Evolutionary conservation across 2,113 vertebrate species (phyloP), one percentile per base, ranked within the genome.

Genomic region (Paramormyrops kingsleyae): DNA sequence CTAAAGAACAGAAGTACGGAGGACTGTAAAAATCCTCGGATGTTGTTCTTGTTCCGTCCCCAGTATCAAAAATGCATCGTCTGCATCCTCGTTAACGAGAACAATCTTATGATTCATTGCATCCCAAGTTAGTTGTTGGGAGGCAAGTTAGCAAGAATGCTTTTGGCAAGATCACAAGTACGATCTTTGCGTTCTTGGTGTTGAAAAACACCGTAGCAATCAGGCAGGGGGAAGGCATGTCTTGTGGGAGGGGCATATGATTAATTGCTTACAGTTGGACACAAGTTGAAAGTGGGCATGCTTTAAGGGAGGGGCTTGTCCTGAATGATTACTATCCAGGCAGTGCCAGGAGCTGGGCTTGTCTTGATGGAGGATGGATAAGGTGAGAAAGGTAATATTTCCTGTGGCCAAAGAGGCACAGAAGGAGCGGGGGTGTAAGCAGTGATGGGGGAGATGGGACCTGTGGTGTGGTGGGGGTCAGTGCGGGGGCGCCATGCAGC

Each of bases 371-470:
- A 84, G 44, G 44, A n/a, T 24, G 24, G 44, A 21, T 84, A 46
- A 46, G 44, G 83, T 17, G 85, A 31, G 46, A 86, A 49, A 86
- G 31, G 85, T 87, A 47, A 31, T 17, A 87, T 35, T 56, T 87
- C 49, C 49, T 53, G 27, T 39, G 24, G 35, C 49, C 7, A 35
- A 27, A 35, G 15, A 66, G 56, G 56, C 56, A 42, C 56, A 62
- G 87, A 66, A 88, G 87, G 35, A 53, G 87, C 52, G 87, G 87
- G 87, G 87, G 87, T n/a, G 86, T 52, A 50, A 56, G 84, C n/a
- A 52, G 31, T 19, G 50, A 50, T 17, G 27, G 31, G 86, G 86
- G 86, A 52, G 85, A 10, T 47, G 47, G 46, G 85, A 50, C 44
- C 19, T 56, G 87, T 19, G 84, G 84, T 31, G 24, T 31, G 49